Base-by-base conservation (phyloP, 92 coral and sea anemone genomes). In the Epizoanthus stellaris region DNA sequence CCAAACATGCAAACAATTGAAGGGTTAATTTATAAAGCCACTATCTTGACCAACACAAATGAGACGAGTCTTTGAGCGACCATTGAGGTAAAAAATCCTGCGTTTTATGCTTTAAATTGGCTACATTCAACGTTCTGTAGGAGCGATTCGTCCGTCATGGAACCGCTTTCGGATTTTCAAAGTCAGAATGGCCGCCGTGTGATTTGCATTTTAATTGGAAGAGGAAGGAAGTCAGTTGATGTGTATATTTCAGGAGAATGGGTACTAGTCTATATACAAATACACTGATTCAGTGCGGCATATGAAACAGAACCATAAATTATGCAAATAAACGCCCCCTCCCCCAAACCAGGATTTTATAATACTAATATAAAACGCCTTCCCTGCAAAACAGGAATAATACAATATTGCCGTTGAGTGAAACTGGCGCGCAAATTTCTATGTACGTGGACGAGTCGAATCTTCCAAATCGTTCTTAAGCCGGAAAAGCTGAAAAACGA, bases 181-280 rank as follows among this genome's bases (percentile, higher is more conserved):
- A 61, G 82, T 40, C 52, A 64, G 49, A 79, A 68, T 52, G 56
- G 56, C 14, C 15, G 56, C 10, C 56, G 56, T 52, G 56, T 13
- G 56, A 68, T 79, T 79, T 43, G 83, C 83, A 79, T 79, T 79
- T 79, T 79, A 63, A 63, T 62, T 76, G 23, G 5, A 62, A 47
- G 59, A 60, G 70, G 58, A 62, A 76, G 12, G 6, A 8, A 42
- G 49, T 4, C 25, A 40, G 40, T n/a, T 12, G n/a, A 11, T 16
- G 17, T 13, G 70, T 13, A 11, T 52, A 9, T 9, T 0, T 49
- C 10, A 52, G 23, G 73, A 45, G 83, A 58, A 71, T 79, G 83
- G 62, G 83, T 14, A 40, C 83, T 61, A 79, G 34, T 79, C n/a
- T 36, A 12, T 60, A 3, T 60, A 13, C 56, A 52, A 52, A 52